Conservation (phyloP, 2,797 vertebrate species). For the Myiothlypis chrysogaster region DNA sequence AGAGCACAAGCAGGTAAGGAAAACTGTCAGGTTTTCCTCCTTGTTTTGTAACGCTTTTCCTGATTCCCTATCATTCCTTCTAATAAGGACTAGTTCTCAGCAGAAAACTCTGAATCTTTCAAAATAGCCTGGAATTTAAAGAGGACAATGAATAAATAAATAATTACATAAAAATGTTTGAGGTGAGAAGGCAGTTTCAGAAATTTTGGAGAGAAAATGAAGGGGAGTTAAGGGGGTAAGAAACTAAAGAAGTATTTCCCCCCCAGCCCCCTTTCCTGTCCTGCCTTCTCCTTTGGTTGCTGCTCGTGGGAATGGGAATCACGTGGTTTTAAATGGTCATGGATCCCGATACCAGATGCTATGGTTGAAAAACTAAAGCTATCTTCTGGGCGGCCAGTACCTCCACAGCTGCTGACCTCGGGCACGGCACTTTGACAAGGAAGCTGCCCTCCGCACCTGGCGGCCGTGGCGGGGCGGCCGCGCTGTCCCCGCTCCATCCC, state of each 20-base stretch:
- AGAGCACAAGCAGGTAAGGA: background rate
- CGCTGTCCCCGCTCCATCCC: background rate
- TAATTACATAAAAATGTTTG: background rate
- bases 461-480: background rate
- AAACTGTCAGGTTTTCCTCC: background rate
- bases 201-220: background rate
- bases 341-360: background rate
- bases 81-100: background rate
- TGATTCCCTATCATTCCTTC: background rate
- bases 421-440: background rate
- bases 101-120: background rate
- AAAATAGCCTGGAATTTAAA: background rate
- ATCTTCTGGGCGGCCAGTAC: rapidly evolving
- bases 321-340: rapidly evolving
- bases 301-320: background rate
- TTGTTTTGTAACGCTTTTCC: background rate
- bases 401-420: background rate
- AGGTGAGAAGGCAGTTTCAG: background rate
- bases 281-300: background rate
- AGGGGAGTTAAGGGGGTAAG: background rate
- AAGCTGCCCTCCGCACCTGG: background rate
- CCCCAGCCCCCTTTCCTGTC: background rate
- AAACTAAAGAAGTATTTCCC: background rate
- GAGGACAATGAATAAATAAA: background rate
- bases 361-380: background rate